Conservation (phyloP, 1,140 invertebrate species). For the Lerema accius region DNA sequence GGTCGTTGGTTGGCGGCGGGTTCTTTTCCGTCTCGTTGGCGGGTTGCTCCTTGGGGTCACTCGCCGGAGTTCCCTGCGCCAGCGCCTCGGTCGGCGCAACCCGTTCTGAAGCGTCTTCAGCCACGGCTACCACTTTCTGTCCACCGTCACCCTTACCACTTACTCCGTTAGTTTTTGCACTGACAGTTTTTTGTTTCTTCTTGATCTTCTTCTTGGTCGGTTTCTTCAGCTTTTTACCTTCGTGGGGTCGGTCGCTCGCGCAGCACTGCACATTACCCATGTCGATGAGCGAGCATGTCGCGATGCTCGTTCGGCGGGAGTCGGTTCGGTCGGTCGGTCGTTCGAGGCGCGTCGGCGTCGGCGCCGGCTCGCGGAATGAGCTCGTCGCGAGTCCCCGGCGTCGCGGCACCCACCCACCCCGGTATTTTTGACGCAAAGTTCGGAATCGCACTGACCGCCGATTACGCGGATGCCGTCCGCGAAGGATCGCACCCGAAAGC, state of each 20-base stretch:
- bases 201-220: conserved; percentile 62
- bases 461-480: conserved; percentile 79
- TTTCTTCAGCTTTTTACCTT: conserved; percentile 65
- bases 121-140: conserved; percentile 60
- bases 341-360: conserved; percentile 79
- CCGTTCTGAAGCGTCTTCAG: conserved; percentile 58
- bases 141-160: conserved; percentile 57
- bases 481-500: conserved; percentile 81
- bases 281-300: conserved; percentile 77
- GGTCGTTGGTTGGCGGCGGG: conserved; percentile 38
- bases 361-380: conserved; percentile 78
- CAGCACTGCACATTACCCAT: conserved; percentile 82
- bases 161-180: conserved; percentile 63
- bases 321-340: conserved; percentile 76
- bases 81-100: conserved; percentile 52
- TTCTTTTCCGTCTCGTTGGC: conserved; percentile 31
- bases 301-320: conserved; percentile 65
- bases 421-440: conserved; percentile 74
- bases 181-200: conserved; percentile 53
- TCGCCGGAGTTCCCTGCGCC: conserved; percentile 44
- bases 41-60: conserved; percentile 33
- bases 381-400: conserved; percentile 57
- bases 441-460: conserved; percentile 70
- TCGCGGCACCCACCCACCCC: conserved; percentile 66
- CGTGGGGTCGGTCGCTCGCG: conserved; percentile 71